Evolutionary conservation across 2,797 vertebrate species (phyloP).

Genomic region (Schizothorax lantsangensis): DNA sequence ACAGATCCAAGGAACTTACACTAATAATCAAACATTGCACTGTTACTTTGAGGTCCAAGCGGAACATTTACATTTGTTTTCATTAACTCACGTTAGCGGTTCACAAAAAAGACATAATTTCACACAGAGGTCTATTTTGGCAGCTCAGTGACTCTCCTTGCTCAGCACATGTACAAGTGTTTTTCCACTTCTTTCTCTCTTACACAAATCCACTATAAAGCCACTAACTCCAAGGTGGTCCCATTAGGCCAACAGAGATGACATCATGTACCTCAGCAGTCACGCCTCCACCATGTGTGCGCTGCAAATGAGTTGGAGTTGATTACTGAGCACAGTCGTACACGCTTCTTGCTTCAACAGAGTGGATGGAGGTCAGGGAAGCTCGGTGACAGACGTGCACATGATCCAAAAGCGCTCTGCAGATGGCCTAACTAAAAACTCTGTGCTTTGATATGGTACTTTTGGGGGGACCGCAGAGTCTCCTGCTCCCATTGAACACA

Average conservation of each 20-base stretch:
- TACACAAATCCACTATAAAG: slow-evolving; percentile 36
- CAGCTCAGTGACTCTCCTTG: slow-evolving; percentile 49
- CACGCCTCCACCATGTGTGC: slow-evolving; percentile 49
- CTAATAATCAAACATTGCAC: neutral
- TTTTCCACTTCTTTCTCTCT: slow-evolving; percentile 39
- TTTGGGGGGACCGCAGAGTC: slow-evolving; percentile 14
- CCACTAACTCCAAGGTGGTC: slow-evolving; percentile 58
- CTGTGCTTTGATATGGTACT: slow-evolving; percentile 28
- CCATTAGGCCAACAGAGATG: slow-evolving; percentile 52
- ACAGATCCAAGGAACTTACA: neutral
- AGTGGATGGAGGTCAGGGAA: slow-evolving; percentile 5
- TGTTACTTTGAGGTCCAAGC: neutral
- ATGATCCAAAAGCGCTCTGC: slow-evolving; percentile 5
- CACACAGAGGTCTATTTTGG: slow-evolving; percentile 43
- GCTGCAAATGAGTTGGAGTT: slow-evolving; percentile 14
- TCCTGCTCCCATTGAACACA: slow-evolving; percentile 55
- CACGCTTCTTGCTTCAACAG: slow-evolving; percentile 25
- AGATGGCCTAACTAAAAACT: slow-evolving; percentile 45
- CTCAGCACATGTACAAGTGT: slow-evolving; percentile 50
- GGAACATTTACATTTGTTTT: neutral
- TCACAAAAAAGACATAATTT: slow-evolving; percentile 46
- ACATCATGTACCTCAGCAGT: slow-evolving; percentile 50
- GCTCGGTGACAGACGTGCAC: slow-evolving; percentile 8
- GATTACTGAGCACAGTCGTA: slow-evolving; percentile 7
- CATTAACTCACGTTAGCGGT: slow-evolving; percentile 44